A percentile compares a stretch with the other conserved stretches of the same genome.
These are phyloP conservation scores for Rhabdomys dilectus DNA, from an alignment of 2,113 vertebrate species.

Conservation along the genomic window DNA sequence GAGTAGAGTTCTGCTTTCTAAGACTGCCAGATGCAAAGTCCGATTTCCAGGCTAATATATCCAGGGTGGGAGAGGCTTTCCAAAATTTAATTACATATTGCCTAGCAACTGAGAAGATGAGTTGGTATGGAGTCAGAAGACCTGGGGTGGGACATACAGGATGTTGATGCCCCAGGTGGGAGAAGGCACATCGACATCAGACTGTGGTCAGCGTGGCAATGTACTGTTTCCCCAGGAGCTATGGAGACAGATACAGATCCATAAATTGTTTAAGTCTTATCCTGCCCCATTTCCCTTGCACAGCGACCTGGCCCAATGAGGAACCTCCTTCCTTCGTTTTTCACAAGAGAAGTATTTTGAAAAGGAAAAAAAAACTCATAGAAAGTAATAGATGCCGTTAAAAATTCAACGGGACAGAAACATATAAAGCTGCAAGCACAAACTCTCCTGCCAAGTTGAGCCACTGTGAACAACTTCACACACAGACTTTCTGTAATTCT, in stretches of 20 bases:
- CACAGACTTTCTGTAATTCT: slow-evolving; percentile 18
- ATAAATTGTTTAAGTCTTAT: not conserved
- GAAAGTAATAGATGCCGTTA: slow-evolving; percentile 44
- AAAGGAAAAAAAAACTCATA: not conserved
- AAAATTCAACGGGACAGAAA: slow-evolving; percentile 50
- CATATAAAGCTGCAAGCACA: slow-evolving; percentile 19
- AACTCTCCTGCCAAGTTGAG: not conserved
- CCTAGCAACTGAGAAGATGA: slow-evolving; percentile 77
- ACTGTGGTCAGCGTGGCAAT: not conserved
- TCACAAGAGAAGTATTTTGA: not conserved
- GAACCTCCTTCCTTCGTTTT: slow-evolving; percentile 1
- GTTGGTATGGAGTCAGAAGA: slow-evolving; percentile 41
- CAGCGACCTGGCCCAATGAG: not conserved
- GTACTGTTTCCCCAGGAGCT: not conserved
- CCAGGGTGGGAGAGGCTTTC: slow-evolving; percentile 73
- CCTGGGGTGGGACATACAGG: slow-evolving; percentile 47
- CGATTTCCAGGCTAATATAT: slow-evolving; percentile 79
- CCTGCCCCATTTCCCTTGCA: not conserved
- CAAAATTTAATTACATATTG: slow-evolving; percentile 83
- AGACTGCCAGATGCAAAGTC: slow-evolving; percentile 82
- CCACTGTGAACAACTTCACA: slow-evolving; percentile 4
- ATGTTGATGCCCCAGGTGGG: slow-evolving; percentile 59
- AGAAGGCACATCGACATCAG: not conserved
- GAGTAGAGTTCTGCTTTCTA: slow-evolving; percentile 80
- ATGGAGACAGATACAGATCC: not conserved